These are phyloP conservation scores for Halotydeus destructor DNA, from an alignment of 1,140 invertebrate genomes.

Conservation along the genomic window DNA sequence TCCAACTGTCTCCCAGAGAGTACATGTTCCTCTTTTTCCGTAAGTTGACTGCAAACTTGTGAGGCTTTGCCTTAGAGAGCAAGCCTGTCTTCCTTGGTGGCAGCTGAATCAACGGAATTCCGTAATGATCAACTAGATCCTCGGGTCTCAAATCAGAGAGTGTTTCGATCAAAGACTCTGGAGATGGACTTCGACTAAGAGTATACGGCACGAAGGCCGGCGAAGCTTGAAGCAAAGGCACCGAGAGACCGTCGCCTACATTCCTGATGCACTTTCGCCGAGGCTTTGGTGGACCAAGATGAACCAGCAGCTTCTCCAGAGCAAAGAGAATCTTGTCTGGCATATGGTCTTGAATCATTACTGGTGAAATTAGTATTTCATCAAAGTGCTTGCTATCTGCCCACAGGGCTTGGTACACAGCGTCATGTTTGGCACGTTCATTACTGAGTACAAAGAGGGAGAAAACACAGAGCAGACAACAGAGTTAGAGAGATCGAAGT, in stretches of 20 bases:
- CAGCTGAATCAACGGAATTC: constrained; percentile 14
- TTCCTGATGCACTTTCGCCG: constrained; percentile 19
- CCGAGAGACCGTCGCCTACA: constrained; percentile 17
- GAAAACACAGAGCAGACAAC: too few relatives aligned
- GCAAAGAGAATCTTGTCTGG: constrained; percentile 68
- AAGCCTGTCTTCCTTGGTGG: neutral
- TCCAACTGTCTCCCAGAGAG: constrained; percentile 32
- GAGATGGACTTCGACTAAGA: constrained; percentile 30
- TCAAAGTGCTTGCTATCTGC: constrained; percentile 66
- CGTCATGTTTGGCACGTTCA: constrained; percentile 37
- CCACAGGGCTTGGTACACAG: constrained; percentile 74
- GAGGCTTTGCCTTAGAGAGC: constrained; percentile 12
- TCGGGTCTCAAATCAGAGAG: constrained; percentile 36
- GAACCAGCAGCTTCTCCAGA: constrained; percentile 38
- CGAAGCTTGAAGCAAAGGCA: constrained; percentile 21
- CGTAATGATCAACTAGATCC: constrained; percentile 16
- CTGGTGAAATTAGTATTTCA: constrained; percentile 71
- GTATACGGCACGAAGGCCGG: constrained; percentile 21
- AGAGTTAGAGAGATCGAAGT: too few relatives aligned
- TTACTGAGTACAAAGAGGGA: too few relatives aligned
- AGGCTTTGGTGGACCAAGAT: constrained; percentile 27
- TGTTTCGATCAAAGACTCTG: constrained; percentile 43
- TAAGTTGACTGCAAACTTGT: neutral
- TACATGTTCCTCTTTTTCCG: constrained; percentile 8
- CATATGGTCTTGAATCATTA: constrained; percentile 84